These are phyloP conservation scores for Solenopsis fugax DNA, from an alignment of 1,140 invertebrate genomes.

Conservation along the genomic window DNA sequence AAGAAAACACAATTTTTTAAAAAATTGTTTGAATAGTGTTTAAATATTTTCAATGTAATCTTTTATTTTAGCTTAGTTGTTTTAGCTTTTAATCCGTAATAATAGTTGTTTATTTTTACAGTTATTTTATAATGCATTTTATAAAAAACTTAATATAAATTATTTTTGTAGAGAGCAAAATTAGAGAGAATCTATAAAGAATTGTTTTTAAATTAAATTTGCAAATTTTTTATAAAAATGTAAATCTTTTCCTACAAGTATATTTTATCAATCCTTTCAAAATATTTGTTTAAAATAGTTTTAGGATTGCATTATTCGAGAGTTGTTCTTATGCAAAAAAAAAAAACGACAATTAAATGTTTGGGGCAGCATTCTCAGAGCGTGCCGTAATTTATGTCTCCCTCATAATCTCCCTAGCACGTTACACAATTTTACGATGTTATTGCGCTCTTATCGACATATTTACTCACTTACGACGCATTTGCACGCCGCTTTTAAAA, in stretches of 20 bases:
- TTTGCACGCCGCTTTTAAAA: constrained; percentile 3
- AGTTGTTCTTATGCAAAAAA: background rate
- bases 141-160: background rate
- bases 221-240: background rate
- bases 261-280: background rate
- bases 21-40: background rate
- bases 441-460: constrained; percentile 39
- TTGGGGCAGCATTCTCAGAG: background rate
- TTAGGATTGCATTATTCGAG: background rate
- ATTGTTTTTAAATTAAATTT: constrained; percentile 19
- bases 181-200: background rate
- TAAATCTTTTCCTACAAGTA: constrained; percentile 1
- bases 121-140: background rate
- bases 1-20: background rate
- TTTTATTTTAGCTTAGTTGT: background rate
- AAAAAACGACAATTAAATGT: constrained; percentile 25
- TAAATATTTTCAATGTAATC: too few species aligned
- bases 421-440: constrained; percentile 5
- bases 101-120: background rate
- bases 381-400: constrained; percentile 26
- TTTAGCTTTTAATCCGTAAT: background rate
- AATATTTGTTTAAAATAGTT: background rate
- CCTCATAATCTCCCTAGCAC: background rate
- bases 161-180: background rate
- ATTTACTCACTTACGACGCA: constrained; percentile 29